These are phyloP conservation scores for Rhagonycha lutea DNA, from an alignment of 2,888 invertebrate species.

Conservation along the genomic window DNA sequence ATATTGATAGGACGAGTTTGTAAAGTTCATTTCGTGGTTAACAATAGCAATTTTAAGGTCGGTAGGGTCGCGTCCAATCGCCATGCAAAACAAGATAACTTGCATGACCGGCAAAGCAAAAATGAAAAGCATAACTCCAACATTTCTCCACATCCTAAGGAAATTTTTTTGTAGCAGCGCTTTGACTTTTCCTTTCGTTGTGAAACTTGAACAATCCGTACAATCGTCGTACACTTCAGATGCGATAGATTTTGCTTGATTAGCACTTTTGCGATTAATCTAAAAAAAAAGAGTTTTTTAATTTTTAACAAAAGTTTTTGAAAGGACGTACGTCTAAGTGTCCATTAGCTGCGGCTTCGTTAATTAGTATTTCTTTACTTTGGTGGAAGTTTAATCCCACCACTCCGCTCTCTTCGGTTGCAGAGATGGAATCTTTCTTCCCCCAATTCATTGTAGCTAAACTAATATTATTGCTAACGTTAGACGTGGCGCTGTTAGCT, in stretches of 20 bases:
- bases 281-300: constrained; percentile 15
- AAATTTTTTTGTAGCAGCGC: constrained; percentile 88
- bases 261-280: constrained; percentile 26
- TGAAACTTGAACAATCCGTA: constrained; percentile 62
- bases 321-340: constrained; percentile 61
- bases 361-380: constrained; percentile 85
- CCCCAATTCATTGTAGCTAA: constrained; percentile 82
- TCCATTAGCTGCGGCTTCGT: constrained; percentile 69
- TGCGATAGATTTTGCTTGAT: constrained; percentile 54
- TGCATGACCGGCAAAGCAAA: constrained; percentile 84
- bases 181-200: constrained; percentile 84
- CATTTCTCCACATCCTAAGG: constrained; percentile 82
- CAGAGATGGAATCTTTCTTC: constrained; percentile 80
- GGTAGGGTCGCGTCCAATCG: constrained; percentile 82
- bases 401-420: constrained; percentile 84
- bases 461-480: constrained; percentile 77
- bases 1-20: constrained; percentile 42
- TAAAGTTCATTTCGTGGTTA: constrained; percentile 71
- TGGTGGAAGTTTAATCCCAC: constrained; percentile 88
- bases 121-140: constrained; percentile 81
- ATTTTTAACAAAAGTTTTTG: neutral
- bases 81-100: constrained; percentile 83
- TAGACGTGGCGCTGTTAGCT: constrained; percentile 56
- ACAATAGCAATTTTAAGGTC: constrained; percentile 51
- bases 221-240: constrained; percentile 63